Evolutionary conservation across 1,140 invertebrate species (phyloP).

Genomic region (Amphibalanus amphitrite): DNA sequence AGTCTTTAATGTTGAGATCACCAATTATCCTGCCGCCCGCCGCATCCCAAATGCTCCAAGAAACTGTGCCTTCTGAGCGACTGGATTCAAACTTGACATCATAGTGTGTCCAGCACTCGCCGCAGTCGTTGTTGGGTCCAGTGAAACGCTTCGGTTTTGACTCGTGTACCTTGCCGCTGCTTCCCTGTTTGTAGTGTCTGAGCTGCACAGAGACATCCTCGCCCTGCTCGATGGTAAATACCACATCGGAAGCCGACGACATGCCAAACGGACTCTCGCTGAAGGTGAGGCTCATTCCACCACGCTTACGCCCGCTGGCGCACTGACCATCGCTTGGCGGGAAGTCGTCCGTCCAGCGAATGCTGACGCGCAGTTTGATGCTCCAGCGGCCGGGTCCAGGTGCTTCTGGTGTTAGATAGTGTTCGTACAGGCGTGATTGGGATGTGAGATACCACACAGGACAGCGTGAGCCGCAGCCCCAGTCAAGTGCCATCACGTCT

Average conservation of each 20-base stretch:
- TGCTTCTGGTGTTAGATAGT: neutral
- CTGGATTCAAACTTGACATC: neutral
- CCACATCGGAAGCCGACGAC: neutral
- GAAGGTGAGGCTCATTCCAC: neutral
- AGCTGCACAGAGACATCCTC: neutral
- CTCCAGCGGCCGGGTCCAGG: neutral
- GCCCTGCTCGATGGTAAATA: neutral
- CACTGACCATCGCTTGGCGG: neutral
- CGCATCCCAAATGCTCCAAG: neutral
- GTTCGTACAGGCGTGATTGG: neutral
- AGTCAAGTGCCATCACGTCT: neutral
- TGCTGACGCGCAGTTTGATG: neutral
- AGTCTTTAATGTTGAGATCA: neutral
- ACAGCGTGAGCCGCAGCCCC: neutral
- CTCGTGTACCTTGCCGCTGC: neutral
- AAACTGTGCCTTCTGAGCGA: neutral
- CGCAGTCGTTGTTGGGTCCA: neutral
- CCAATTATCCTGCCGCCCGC: neutral
- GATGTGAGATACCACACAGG: neutral
- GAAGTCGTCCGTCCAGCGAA: slow-evolving; percentile 2
- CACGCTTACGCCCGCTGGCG: neutral
- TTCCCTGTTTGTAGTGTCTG: neutral
- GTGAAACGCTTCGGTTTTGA: neutral
- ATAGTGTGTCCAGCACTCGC: neutral
- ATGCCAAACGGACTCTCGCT: neutral